Conservation (phyloP, 1,140 invertebrate genomes). For the Vanessa tameamea region DNA sequence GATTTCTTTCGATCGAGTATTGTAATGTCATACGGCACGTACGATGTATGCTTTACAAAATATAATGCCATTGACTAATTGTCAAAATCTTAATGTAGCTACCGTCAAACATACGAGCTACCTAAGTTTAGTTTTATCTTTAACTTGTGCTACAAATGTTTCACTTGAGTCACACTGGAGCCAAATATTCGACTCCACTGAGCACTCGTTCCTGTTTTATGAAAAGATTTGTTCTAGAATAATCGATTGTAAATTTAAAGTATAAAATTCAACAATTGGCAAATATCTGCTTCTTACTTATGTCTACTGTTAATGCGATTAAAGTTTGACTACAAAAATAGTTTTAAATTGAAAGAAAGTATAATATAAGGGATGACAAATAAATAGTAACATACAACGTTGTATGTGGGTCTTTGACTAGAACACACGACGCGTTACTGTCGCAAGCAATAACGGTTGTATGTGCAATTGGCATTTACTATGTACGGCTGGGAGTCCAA, state of each 20-base stretch:
- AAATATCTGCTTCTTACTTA: neutral
- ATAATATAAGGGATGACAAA: slow-evolving; percentile 14
- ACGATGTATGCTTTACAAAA: neutral
- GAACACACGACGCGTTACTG: slow-evolving; percentile 34
- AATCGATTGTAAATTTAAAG: neutral
- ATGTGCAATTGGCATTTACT: neutral
- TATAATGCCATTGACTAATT: neutral
- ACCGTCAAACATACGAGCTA: neutral
- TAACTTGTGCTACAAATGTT: neutral
- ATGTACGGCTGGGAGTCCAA: neutral
- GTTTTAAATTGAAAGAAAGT: slow-evolving; percentile 10
- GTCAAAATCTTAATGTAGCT: neutral
- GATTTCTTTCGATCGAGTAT: neutral
- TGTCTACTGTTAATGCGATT: slow-evolving; percentile 1
- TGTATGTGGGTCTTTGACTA: slow-evolving; percentile 29
- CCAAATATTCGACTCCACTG: neutral
- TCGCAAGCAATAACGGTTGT: neutral
- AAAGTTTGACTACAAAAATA: neutral
- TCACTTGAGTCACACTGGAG: neutral
- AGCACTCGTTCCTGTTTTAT: neutral
- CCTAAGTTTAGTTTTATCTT: neutral
- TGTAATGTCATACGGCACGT: neutral
- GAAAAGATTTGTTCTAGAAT: neutral
- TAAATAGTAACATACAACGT: slow-evolving; percentile 13
- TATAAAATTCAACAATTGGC: neutral